These are phyloP conservation scores for Nipponacmea schrenckii DNA, from an alignment of 2,888 invertebrate species.

Conservation along the genomic window DNA sequence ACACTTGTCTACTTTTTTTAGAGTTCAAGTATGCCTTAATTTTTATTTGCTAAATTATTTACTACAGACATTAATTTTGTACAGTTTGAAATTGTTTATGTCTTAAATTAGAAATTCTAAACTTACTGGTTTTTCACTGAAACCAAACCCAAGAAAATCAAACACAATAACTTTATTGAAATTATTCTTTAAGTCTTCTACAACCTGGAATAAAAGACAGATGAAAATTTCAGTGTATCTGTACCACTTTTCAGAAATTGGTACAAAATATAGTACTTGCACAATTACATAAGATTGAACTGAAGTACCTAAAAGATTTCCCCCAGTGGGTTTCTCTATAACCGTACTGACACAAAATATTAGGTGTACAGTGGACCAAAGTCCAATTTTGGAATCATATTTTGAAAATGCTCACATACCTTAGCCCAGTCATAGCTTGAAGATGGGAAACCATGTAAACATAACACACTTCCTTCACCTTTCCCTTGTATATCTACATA, in stretches of 20 bases:
- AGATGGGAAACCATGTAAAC: conserved; percentile 68
- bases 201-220: conserved; percentile 45
- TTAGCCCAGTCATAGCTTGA: conserved; percentile 62
- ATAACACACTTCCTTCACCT: conserved; percentile 41
- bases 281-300: not conserved
- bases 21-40: no score
- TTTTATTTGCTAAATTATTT: no score
- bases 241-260: not conserved
- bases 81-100: no score
- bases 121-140: conserved; percentile 67
- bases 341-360: no score
- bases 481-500: conserved; percentile 47
- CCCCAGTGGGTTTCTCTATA: no score
- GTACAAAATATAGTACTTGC: not conserved
- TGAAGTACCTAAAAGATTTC: not conserved
- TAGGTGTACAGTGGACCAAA: no score
- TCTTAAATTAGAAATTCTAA: no score
- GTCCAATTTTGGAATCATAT: not conserved
- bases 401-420: conserved; percentile 44
- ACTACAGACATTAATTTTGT: no score
- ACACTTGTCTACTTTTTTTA: no score
- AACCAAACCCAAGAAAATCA: conserved; percentile 66
- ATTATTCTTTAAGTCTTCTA: conserved; percentile 47
- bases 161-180: conserved; percentile 57
- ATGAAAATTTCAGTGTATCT: not conserved